Conservation (phyloP, 2,113 vertebrate genomes). For the Percina caprodes region DNA sequence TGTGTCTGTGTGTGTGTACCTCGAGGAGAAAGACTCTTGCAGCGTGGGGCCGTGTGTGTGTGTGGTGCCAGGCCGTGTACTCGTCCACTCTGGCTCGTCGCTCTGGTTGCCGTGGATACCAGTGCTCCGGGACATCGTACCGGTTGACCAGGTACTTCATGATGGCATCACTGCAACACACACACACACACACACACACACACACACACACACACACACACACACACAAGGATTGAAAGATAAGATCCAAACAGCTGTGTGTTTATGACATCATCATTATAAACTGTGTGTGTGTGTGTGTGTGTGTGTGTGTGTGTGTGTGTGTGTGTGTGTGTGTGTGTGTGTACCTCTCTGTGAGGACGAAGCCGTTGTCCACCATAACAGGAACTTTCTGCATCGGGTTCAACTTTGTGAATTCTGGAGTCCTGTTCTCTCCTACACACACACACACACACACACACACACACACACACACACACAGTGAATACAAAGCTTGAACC, state of each 20-base stretch:
- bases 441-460: too few species aligned
- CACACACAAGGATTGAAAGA: too few species aligned
- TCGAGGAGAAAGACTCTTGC: constrained; percentile 81
- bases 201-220: too few species aligned
- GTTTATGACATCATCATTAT: too few species aligned
- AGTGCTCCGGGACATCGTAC: constrained; percentile 76
- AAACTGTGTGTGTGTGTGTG: too few species aligned
- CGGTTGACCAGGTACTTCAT: constrained; percentile 81
- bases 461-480: not conserved
- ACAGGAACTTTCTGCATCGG: constrained; percentile 85
- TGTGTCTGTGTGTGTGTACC: constrained; percentile 55
- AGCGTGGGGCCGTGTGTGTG: constrained; percentile 74
- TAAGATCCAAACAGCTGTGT: too few species aligned
- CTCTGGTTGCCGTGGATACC: constrained; percentile 81
- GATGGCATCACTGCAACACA: constrained; percentile 81
- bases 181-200: constrained; percentile 14
- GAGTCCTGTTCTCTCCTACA: constrained; percentile 79
- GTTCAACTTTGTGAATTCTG: constrained; percentile 79
- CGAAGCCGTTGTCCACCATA: constrained; percentile 76
- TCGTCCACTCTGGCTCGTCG: constrained; percentile 82
- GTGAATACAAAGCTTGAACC: not conserved
- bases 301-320: too few species aligned
- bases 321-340: not conserved
- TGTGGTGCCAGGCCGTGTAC: constrained; percentile 85
- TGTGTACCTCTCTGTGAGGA: constrained; percentile 84